phyloP scores from a whole-genome alignment of 2,113 vertebrate species.

The Grantiella picta region DNA sequence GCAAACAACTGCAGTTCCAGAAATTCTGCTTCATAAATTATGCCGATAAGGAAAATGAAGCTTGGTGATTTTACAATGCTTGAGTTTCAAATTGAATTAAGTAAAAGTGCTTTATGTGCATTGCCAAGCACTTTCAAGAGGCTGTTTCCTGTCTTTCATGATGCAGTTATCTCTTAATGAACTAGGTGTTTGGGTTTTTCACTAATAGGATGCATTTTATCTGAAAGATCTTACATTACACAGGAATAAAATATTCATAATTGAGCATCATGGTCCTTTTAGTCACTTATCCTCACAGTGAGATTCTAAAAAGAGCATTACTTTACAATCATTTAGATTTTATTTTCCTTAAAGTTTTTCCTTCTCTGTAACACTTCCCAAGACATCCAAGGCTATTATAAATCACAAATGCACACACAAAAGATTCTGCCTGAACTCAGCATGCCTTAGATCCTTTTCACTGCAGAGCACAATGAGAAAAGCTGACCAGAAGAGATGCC shows the following conservation, averaged over 20 bases:
- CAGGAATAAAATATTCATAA: neutral
- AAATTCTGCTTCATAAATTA: constrained; percentile 62
- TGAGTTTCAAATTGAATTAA: constrained; percentile 17
- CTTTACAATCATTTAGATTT: neutral
- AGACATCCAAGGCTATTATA: neutral
- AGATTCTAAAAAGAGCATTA: neutral
- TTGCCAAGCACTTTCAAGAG: neutral
- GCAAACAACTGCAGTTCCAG: constrained; percentile 36
- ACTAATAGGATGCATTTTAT: neutral
- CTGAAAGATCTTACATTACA: neutral
- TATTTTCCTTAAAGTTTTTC: neutral
- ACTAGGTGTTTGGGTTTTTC: neutral
- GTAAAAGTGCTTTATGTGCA: neutral
- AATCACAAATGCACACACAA: neutral
- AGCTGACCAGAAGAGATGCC: neutral
- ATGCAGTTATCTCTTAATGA: constrained; percentile 17
- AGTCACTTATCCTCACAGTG: neutral
- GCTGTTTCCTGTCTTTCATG: neutral
- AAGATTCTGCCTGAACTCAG: neutral
- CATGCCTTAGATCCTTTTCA: neutral
- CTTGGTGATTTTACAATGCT: neutral
- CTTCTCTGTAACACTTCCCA: neutral
- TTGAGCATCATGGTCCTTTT: neutral
- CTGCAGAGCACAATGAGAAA: neutral
- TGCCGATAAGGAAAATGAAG: constrained; percentile 25